Evolutionary conservation across 1,140 invertebrate genomes (phyloP), one percentile per base, ranked within the genome.

Genomic region (Drosophila ironensis): DNA sequence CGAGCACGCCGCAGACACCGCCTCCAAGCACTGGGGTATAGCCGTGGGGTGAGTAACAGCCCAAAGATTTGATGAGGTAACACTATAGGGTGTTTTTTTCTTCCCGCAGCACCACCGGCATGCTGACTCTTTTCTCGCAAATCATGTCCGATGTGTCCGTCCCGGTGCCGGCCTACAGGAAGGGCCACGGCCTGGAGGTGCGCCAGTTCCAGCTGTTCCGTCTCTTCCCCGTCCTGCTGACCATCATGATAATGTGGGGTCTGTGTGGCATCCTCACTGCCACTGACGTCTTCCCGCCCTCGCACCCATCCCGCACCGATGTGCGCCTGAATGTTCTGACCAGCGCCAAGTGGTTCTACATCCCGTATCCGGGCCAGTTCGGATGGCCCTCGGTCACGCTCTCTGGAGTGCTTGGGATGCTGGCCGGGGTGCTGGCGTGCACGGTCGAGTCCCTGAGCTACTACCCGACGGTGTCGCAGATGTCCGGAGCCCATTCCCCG

Each of bases 361-460:
- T 97, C 20, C 96, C 96, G 7, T 97, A 97, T 91, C 96, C 96
- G 67, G 94, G 95, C 52, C 96, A 98, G 88, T 98, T 97, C 95
- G 97, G 97, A 2, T 46, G 91, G 7, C 96, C 97, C 0, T 97
- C 95, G 0, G 93, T 96, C 9, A 90, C 89, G 6, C 40, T 90
- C 19, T 88, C 89, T 4, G 89, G 94, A 0, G 95, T 96, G 5
- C 90, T 97, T 12, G 96, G 95, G 0, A 96, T 97, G 94, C 69
- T 97, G 33, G 95, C 95, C 4, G 96, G 95, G 0, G 95, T 97
- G 3, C 81, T 98, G 4, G 95, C 96, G 1, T 96, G 96, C 40
- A 94, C 95, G 0, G 94, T 97, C 4, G 96, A 97, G 90, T 96
- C 95, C 1, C 93, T 97, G 46, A 96, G 96, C 72, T 97, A 97